These are phyloP conservation scores for Cygnus atratus DNA, from an alignment of 2,113 vertebrate genomes.

Conservation along the genomic window DNA sequence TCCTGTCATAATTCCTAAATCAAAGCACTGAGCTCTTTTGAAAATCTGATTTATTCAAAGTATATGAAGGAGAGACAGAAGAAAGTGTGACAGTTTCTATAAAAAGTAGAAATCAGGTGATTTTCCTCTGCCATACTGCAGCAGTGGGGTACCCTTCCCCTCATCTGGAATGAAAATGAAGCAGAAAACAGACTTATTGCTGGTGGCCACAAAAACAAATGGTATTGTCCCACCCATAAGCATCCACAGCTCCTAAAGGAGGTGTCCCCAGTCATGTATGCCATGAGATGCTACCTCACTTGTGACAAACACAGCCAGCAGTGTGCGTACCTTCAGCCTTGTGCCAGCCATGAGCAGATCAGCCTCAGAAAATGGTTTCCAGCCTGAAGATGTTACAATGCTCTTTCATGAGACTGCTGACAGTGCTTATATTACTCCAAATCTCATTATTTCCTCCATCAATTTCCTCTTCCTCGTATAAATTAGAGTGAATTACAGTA, in stretches of 20 bases:
- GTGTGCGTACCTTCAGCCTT: background rate
- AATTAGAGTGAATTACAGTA: constrained; percentile 61
- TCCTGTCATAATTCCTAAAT: constrained; percentile 13
- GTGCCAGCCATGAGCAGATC: background rate
- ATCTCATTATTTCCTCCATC: constrained; percentile 54
- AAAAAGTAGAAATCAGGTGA: background rate
- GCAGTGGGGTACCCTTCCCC: background rate
- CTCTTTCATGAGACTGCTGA: background rate
- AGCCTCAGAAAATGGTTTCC: background rate
- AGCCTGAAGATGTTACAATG: background rate
- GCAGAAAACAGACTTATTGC: background rate
- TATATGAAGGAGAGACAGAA: background rate
- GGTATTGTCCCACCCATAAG: background rate
- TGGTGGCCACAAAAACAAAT: background rate
- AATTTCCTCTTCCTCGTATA: constrained; percentile 41
- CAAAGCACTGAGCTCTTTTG: constrained; percentile 11
- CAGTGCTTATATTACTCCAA: background rate
- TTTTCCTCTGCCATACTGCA: background rate
- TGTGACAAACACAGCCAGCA: background rate
- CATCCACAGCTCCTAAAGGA: background rate
- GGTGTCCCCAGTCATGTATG: background rate
- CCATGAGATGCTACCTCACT: background rate
- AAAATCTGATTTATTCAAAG: constrained; percentile 38
- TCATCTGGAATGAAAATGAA: background rate
- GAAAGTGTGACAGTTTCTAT: background rate